These are phyloP conservation scores for Corythaixoides concolor DNA, from an alignment of 2,113 vertebrate species.

Conservation along the genomic window DNA sequence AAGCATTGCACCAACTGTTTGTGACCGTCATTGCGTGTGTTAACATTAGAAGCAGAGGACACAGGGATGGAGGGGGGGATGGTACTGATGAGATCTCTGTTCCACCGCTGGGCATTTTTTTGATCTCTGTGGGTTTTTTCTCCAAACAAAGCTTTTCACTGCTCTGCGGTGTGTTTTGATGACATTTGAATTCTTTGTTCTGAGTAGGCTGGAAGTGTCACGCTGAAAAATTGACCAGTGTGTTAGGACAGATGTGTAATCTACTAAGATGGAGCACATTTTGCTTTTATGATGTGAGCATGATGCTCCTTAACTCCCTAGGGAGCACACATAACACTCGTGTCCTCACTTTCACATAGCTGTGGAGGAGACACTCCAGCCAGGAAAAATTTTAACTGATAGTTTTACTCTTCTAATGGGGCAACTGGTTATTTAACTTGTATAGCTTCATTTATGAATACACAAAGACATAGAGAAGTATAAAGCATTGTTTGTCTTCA, in stretches of 20 bases:
- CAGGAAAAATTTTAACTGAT: neutral
- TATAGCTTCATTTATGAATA: neutral
- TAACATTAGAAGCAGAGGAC: neutral
- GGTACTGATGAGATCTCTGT: neutral
- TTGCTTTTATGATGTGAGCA: neutral
- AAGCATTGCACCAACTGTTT: neutral
- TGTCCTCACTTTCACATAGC: neutral
- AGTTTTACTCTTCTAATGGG: neutral
- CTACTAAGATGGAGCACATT: neutral
- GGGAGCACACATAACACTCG: fast-evolving
- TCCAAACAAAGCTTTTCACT: neutral
- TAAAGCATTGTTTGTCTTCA: neutral
- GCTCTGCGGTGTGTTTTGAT: neutral
- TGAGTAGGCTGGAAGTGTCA: neutral
- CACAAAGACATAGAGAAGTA: neutral
- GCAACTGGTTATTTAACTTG: neutral
- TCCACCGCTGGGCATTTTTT: neutral
- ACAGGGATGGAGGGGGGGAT: fast-evolving
- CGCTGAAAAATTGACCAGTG: neutral
- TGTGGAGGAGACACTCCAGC: neutral
- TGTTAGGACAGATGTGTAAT: neutral
- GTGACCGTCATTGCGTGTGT: neutral
- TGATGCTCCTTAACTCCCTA: neutral
- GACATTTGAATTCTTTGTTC: neutral
- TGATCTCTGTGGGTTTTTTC: neutral